Conservation (phyloP, 2,888 invertebrate genomes). For the Diaperis boleti region DNA sequence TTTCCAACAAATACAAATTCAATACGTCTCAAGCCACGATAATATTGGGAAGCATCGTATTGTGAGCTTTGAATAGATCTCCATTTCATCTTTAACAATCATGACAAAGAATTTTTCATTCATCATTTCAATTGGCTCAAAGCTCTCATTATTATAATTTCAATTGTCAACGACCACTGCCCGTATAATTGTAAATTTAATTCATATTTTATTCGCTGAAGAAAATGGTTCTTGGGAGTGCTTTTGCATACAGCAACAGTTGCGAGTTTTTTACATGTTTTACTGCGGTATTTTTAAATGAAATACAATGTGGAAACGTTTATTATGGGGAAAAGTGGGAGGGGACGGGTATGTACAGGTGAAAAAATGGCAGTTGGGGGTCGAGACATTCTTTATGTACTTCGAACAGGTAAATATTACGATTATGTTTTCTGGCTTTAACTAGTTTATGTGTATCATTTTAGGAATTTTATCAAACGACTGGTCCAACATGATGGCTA, state of each 20-base stretch:
- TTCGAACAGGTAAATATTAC: too few species aligned
- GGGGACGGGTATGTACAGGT: too few species aligned
- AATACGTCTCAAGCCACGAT: constrained; percentile 1
- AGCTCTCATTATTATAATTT: constrained; percentile 32
- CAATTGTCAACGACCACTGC: constrained; percentile 26
- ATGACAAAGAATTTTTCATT: constrained; percentile 34
- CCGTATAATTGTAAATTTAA: constrained; percentile 12
- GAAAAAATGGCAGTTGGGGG: too few species aligned
- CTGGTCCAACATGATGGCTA: too few species aligned
- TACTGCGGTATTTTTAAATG: background rate
- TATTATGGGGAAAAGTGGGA: background rate
- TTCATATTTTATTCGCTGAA: background rate
- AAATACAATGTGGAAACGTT: background rate
- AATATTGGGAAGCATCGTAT: constrained; percentile 2
- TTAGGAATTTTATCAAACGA: too few species aligned
- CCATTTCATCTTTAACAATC: constrained; percentile 36
- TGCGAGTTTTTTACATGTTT: background rate
- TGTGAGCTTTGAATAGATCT: constrained; percentile 24
- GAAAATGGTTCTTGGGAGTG: background rate
- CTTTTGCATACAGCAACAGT: background rate
- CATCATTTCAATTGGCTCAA: constrained; percentile 35
- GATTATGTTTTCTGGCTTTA: too few species aligned
- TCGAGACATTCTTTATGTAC: too few species aligned
- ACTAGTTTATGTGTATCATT: too few species aligned
- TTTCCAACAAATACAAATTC: constrained; percentile 9